A percentile compares a stretch with the other conserved stretches of the same genome.
Evolutionary conservation across 35 echinoderm and acorn worm genomes (phyloP).

Genomic region (Heliocidaris erythrogramma): DNA sequence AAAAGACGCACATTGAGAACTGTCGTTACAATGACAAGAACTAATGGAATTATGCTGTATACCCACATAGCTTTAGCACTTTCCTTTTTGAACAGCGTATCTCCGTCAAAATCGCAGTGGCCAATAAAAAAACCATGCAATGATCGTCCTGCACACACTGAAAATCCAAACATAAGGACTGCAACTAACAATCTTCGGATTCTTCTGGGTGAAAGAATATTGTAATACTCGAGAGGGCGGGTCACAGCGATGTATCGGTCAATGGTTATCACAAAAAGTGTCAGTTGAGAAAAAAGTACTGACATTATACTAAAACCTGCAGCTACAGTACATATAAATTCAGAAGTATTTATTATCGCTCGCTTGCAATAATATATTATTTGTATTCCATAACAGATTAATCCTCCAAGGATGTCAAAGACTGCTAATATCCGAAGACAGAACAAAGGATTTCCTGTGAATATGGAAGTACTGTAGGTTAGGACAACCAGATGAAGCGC

Average conservation of each 20-base stretch:
- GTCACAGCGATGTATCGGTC: background rate
- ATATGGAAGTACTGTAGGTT: background rate
- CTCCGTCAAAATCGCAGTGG: background rate
- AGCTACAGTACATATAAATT: background rate
- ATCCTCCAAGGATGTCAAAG: background rate
- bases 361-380: background rate
- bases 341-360: background rate
- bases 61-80: background rate
- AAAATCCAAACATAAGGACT: background rate
- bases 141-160: background rate
- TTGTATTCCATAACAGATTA: background rate
- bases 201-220: background rate
- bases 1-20: background rate
- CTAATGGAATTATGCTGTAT: background rate
- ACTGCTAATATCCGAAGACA: background rate
- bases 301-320: background rate
- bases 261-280: background rate
- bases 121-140: background rate
- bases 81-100: no score
- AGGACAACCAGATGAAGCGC: background rate
- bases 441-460: background rate
- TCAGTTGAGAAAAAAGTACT: background rate
- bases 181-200: background rate
- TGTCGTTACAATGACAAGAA: background rate
- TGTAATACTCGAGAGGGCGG: background rate